Base-by-base conservation (phyloP, 2,113 vertebrate species). In the Salvelinus sp. region DNA sequence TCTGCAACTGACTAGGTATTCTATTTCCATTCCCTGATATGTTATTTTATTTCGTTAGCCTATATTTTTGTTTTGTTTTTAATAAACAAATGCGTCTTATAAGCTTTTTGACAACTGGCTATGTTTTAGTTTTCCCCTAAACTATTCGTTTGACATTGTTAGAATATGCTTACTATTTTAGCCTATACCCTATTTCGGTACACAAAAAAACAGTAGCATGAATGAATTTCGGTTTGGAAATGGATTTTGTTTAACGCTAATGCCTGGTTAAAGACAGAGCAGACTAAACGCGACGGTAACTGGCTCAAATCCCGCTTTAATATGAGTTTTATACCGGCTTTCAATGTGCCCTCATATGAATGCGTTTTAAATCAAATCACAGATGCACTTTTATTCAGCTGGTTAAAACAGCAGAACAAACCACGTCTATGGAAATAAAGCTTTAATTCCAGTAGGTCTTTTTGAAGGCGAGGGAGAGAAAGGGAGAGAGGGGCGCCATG, bases 351-450 rank as follows among this genome's bases (percentile, higher is more conserved):
- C 81, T 90, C 88, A 88, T 91, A 91, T 91, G 88, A 90, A 89
- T 90, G 96, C 95, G 94, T 94, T 96, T 96, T 95, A 97, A 96
- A 96, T 97, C 95, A 96, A 96, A 96, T 97, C 91, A 89, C 95
- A 95, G 95, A 96, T 95, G 95, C 95, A 94, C 93, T 95, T 44
- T 95, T 94, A 95, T 94, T 97, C 92, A 92, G 81, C 82, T 86
- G 87, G 90, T 92, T 92, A 96, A 98, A 96, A 96, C 93, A 95
- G 93, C 91, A 88, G 87, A 94, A 95, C 95, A 96, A 97, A 97
- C 96, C 91, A 9, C 94, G 95, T 93, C 93, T 85, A 92, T 92
- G 94, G 94, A 97, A 96, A 95, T 95, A 95, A 95, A 95, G 94
- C 94, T 95, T 95, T 96, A 96, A 94, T 95, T 83, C 92, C 90